These are phyloP conservation scores for Holacanthella duospinosa DNA, from an alignment of 2,888 invertebrate genomes.

Conservation along the genomic window DNA sequence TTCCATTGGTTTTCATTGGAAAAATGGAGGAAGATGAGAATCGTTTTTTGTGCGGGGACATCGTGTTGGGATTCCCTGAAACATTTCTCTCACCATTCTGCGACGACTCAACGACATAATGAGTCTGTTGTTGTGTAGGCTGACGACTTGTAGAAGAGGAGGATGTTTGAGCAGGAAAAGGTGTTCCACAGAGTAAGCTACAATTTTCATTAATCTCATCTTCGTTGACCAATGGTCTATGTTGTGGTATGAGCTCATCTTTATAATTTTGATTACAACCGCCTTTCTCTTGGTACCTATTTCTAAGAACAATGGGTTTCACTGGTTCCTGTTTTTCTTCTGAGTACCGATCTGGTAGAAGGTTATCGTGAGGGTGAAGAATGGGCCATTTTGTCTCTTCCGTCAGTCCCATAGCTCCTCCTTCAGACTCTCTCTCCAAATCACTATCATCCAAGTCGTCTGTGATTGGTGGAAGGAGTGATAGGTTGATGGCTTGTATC, in stretches of 20 bases:
- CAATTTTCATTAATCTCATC: slow-evolving; percentile 34
- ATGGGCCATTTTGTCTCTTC: slow-evolving; percentile 30
- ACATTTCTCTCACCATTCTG: not conserved
- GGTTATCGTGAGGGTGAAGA: slow-evolving; percentile 35
- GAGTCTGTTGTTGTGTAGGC: no score
- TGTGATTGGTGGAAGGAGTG: slow-evolving; percentile 30
- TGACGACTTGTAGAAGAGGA: not conserved
- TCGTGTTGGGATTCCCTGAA: no score
- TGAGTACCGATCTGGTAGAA: slow-evolving; percentile 17
- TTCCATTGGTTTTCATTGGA: not conserved
- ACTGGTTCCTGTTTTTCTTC: not conserved
- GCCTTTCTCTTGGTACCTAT: slow-evolving; percentile 25
- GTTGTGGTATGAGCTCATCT: not conserved
- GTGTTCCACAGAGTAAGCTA: slow-evolving; percentile 20
- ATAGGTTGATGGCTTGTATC: slow-evolving; percentile 32
- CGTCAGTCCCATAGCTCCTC: slow-evolving; percentile 19
- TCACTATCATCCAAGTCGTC: no score
- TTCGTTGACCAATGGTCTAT: slow-evolving; percentile 17
- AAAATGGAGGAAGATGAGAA: slow-evolving; percentile 12
- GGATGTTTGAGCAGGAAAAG: slow-evolving; percentile 11
- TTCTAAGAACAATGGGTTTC: slow-evolving; percentile 30
- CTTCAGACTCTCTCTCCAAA: no score
- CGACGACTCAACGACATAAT: no score
- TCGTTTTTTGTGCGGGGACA: slow-evolving; percentile 4
- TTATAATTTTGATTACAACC: slow-evolving; percentile 14